Conservation (phyloP, 1,140 invertebrate genomes). For the Anoplophora glabripennis region DNA sequence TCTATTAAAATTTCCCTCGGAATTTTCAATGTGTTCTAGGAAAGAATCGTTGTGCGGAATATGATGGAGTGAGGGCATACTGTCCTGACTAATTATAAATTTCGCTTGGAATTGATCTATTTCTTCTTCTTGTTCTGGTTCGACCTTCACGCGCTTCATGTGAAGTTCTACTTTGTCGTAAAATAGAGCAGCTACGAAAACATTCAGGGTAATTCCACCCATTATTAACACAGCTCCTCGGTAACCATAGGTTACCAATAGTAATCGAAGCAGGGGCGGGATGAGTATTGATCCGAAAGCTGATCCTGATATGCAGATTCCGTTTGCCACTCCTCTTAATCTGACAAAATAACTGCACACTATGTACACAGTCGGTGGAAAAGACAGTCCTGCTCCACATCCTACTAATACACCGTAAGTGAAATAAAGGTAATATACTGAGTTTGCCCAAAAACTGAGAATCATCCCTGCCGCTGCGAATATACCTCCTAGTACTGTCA, state of each 20-base stretch:
- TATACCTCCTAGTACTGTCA: constrained; percentile 81
- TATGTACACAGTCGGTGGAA: constrained; percentile 87
- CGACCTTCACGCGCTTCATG: constrained; percentile 64
- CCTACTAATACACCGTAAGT: constrained; percentile 81
- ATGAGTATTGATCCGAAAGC: constrained; percentile 79
- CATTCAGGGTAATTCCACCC: constrained; percentile 78
- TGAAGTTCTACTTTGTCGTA: constrained; percentile 81
- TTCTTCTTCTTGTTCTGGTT: constrained; percentile 49
- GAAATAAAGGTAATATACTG: constrained; percentile 71
- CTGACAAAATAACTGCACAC: constrained; percentile 85
- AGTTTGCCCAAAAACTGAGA: constrained; percentile 76
- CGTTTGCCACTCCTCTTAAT: constrained; percentile 79
- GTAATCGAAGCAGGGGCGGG: constrained; percentile 67
- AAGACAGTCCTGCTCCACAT: constrained; percentile 73
- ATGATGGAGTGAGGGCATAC: constrained; percentile 35
- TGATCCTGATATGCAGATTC: constrained; percentile 85
- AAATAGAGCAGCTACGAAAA: constrained; percentile 77
- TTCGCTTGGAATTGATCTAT: constrained; percentile 28
- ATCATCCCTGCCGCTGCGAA: constrained; percentile 84
- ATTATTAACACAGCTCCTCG: constrained; percentile 78
- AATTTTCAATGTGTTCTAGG: constrained; percentile 34
- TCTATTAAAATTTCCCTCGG: constrained; percentile 39
- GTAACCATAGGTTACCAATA: constrained; percentile 73
- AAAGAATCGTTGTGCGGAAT: constrained; percentile 42
- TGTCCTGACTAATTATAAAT: constrained; percentile 45